Evolutionary conservation across 2,113 vertebrate genomes (phyloP), one percentile per base, ranked within the genome.

Genomic region (Anser brachyrhynchus): DNA sequence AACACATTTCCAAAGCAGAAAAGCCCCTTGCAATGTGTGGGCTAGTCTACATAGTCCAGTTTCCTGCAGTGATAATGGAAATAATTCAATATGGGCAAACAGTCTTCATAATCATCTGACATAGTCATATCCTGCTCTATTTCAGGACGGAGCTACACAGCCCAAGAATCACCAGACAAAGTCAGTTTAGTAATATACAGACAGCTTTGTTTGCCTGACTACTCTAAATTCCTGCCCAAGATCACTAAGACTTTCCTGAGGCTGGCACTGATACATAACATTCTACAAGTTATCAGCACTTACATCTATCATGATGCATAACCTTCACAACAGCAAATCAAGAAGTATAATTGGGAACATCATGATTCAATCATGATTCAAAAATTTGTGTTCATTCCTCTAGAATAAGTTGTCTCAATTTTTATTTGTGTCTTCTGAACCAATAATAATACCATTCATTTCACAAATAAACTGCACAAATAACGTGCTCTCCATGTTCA

Each of bases 391-490:
- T 78, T 86, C 57, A 77, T 35, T 87, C 59, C 67, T 84, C 72
- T 71, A 88, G 79, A 94, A 95, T 17, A 93, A 87, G 58, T 66
- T 62, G 51, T 89, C 43, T 84, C 33, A 46, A 41, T 93, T 95
- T 78, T 70, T 87, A 90, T 44, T 76, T 52, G 33, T 62, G 35
- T 71, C 57, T 94, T 86, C 78, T 84, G 55, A 96, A 86, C 54
- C 75, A 74, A n/a, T 54, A 91, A 73, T 54, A 91, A 44, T n/a
- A 67, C 33, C 46, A 84, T 37, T 55, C 41, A 74, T 77, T 91
- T 94, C 67, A 84, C 70, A 94, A 81, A 93, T 69, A 85, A 93
- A 94, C 43, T 65, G 21, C 74, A 79, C 39, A 73, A 83, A 89
- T 51, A 94, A 29, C 59, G 66, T 85, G 29, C 10, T 91, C 58